Base-by-base conservation (phyloP, 2,888 invertebrate genomes). In the Cosmorhoe ocellata region DNA sequence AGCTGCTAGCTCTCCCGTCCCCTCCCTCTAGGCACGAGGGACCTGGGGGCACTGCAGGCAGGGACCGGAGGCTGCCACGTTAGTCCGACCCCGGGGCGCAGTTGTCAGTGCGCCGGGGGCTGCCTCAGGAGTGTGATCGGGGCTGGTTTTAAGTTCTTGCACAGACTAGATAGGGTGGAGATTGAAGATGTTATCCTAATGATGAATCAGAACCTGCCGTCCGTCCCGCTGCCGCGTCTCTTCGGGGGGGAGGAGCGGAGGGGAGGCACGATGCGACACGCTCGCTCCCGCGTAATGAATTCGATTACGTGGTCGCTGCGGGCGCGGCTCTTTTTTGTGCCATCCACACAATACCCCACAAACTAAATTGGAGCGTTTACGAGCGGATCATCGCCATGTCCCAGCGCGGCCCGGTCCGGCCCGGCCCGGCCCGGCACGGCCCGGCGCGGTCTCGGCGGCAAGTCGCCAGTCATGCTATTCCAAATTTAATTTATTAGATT, bases 401-500 rank as follows among this genome's bases (percentile, higher is more conserved):
- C n/a, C n/a, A n/a, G n/a, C n/a, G n/a, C n/a, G n/a, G n/a, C n/a
- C n/a, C n/a, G n/a, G n/a, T n/a, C n/a, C n/a, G n/a, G n/a, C n/a
- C n/a, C n/a, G n/a, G n/a, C n/a, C n/a, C n/a, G n/a, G n/a, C n/a
- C n/a, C n/a, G n/a, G n/a, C n/a, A n/a, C n/a, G n/a, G n/a, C n/a
- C n/a, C n/a, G n/a, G n/a, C n/a, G 46, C 53, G 38, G 24, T 6
- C 59, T 65, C 58, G 13, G 7, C 58, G 50, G 50, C 64, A 6
- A 24, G 24, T 24, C 24, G 6, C 65, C 63, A 71, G 70, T 74
- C 74, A 75, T 68, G 68, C 66, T 56, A 57, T 69, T 66, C 51
- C 63, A 56, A 63, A 67, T 75, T 69, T 66, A 66, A 72, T 76
- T 74, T 73, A 73, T 69, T 61, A 62, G 66, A 68, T 70, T 69